Evolutionary conservation across 2,113 vertebrate genomes (phyloP).

Genomic region (Eubucco bourcierii): DNA sequence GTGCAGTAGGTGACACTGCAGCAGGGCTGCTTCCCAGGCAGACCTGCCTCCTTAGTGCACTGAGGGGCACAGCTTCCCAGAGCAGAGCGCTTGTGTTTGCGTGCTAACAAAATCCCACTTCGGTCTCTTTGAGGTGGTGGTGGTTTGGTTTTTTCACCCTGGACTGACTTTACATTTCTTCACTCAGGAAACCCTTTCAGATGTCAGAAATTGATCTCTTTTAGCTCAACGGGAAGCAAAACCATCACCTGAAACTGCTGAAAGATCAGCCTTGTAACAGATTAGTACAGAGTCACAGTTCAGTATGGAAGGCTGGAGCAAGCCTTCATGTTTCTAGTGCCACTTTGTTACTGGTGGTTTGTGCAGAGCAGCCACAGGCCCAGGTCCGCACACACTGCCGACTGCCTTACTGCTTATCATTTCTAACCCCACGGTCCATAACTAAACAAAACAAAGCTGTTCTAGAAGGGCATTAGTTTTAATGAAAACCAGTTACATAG

Average conservation of each 20-base stretch:
- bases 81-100: not conserved
- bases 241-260: not conserved
- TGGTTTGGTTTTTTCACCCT: not conserved
- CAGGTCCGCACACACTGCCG: not conserved
- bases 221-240: not conserved
- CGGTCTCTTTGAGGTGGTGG: not conserved
- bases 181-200: not conserved
- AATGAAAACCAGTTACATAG: slow-evolving; percentile 38
- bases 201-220: not conserved
- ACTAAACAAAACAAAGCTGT: slow-evolving; percentile 33
- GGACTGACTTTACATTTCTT: not conserved
- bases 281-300: not conserved
- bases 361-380: not conserved
- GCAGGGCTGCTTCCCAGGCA: not conserved
- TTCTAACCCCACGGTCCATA: slow-evolving; percentile 13
- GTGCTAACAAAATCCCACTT: not conserved
- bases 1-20: not conserved
- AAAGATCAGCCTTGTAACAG: not conserved
- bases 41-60: not conserved
- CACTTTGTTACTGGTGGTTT: not conserved
- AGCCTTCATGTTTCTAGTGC: not conserved
- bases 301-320: not conserved
- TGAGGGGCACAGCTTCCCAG: not conserved
- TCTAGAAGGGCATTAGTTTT: slow-evolving; percentile 6
- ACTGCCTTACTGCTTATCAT: not conserved